Conservation (phyloP, 2,113 vertebrate species). For the Colistium nudipinnis region DNA sequence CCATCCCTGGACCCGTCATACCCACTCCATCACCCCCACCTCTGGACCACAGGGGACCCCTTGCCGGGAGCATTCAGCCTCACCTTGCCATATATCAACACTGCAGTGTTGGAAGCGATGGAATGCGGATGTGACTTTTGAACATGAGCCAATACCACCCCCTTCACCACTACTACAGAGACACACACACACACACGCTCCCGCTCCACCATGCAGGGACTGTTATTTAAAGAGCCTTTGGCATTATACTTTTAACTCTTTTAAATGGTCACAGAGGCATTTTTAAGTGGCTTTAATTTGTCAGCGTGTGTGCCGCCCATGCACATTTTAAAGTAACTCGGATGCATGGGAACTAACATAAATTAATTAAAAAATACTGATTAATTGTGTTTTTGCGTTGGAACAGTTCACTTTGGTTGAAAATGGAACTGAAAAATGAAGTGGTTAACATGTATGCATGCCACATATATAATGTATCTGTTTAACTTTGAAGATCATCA, state of each 20-base stretch:
- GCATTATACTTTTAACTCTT: background rate
- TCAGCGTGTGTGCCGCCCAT: too few relatives aligned
- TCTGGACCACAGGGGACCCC: slow-evolving; percentile 39
- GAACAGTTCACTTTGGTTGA: too few relatives aligned
- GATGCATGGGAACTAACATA: too few relatives aligned
- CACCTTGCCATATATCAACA: slow-evolving; percentile 44
- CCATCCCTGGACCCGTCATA: too few relatives aligned
- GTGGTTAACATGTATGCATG: too few relatives aligned
- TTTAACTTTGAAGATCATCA: too few relatives aligned
- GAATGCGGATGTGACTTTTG: slow-evolving; percentile 49
- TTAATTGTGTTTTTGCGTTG: too few relatives aligned
- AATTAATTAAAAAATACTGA: too few relatives aligned
- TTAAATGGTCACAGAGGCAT: background rate
- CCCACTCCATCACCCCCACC: slow-evolving; percentile 8
- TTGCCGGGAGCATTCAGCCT: slow-evolving; percentile 16
- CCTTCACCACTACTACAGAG: background rate
- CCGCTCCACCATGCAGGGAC: slow-evolving; percentile 2
- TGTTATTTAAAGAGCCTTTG: slow-evolving; percentile 16
- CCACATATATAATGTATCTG: too few relatives aligned
- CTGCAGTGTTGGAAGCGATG: slow-evolving; percentile 62
- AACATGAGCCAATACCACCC: slow-evolving; percentile 40
- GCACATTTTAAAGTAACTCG: too few relatives aligned
- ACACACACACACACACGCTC: background rate
- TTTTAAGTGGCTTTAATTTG: background rate
- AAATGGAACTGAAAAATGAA: too few relatives aligned